Percentiles rank a stretch among this genome's conserved stretches.
Conservation (phyloP, 2,113 vertebrate species). For the Lasiurus cinereus region DNA sequence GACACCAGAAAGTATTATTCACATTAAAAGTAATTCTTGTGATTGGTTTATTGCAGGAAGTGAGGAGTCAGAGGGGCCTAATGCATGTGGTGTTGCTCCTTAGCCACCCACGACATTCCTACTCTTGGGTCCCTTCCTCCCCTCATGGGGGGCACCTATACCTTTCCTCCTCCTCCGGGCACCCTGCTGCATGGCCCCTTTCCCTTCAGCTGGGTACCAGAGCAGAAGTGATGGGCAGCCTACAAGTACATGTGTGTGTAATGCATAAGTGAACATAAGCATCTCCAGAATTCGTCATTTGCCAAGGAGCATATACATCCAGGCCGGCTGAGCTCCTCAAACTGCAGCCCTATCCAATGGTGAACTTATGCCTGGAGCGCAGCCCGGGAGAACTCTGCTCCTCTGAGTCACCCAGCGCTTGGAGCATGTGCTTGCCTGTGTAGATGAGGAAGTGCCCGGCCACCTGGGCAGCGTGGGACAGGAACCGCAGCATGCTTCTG, state of each 20-base stretch:
- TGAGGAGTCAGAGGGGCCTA: background rate
- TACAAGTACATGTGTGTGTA: background rate
- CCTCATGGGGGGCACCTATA: fast-evolving
- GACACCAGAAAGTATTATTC: background rate
- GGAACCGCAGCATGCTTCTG: constrained; percentile 87
- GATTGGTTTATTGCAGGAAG: constrained; percentile 23
- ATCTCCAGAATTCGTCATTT: background rate
- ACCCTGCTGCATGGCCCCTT: background rate
- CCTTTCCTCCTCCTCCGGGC: background rate
- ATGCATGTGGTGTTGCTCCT: background rate
- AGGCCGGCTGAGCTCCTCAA: background rate
- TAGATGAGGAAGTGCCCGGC: constrained; percentile 89
- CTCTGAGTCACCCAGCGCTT: constrained; percentile 84
- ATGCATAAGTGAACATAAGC: background rate
- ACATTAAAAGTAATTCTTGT: background rate
- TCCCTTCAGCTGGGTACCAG: background rate
- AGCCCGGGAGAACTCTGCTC: constrained; percentile 49
- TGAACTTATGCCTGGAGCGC: background rate
- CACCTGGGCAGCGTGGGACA: constrained; percentile 87
- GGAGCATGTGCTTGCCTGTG: constrained; percentile 85
- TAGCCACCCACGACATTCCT: background rate
- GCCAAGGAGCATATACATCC: background rate
- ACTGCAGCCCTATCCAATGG: fast-evolving
- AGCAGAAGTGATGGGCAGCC: background rate
- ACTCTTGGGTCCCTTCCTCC: background rate